Conservation (phyloP, 2,113 vertebrate species). For the Kobus ellipsiprymnus region DNA sequence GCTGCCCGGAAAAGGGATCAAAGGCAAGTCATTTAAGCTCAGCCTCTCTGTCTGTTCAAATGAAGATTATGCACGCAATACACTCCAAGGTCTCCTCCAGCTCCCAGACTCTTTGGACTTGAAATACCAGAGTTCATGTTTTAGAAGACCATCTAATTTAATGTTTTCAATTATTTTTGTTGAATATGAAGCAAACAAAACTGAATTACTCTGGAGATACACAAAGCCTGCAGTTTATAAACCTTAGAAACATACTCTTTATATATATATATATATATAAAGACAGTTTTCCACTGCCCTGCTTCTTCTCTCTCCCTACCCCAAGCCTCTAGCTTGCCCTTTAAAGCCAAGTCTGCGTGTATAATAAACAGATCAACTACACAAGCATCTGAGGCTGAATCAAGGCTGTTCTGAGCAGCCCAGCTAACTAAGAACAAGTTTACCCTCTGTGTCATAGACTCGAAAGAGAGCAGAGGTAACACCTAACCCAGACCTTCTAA, state of each 20-base stretch:
- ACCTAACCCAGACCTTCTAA: not conserved
- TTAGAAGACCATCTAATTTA: not conserved
- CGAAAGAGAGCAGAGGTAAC: not conserved
- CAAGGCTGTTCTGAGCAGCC: not conserved
- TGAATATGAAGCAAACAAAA: not conserved
- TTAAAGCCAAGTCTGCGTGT: not conserved
- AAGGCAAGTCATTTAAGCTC: not conserved
- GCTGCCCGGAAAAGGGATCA: not conserved
- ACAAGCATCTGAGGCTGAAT: not conserved
- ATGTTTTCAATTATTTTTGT: not conserved
- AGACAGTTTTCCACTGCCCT: not conserved
- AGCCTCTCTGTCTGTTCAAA: not conserved
- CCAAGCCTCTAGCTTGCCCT: not conserved
- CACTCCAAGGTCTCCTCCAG: not conserved
- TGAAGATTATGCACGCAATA: not conserved
- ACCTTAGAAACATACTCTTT: not conserved
- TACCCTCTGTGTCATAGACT: not conserved
- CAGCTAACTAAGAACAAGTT: not conserved
- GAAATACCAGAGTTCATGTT: not conserved
- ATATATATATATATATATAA: not conserved
- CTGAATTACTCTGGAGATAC: not conserved
- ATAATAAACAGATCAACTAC: not conserved
- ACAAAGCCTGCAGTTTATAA: not conserved
- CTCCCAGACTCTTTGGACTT: not conserved
- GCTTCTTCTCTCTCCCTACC: not conserved